These are phyloP conservation scores for Seladonia tumulorum DNA, from an alignment of 2,888 invertebrate genomes.

Conservation along the genomic window DNA sequence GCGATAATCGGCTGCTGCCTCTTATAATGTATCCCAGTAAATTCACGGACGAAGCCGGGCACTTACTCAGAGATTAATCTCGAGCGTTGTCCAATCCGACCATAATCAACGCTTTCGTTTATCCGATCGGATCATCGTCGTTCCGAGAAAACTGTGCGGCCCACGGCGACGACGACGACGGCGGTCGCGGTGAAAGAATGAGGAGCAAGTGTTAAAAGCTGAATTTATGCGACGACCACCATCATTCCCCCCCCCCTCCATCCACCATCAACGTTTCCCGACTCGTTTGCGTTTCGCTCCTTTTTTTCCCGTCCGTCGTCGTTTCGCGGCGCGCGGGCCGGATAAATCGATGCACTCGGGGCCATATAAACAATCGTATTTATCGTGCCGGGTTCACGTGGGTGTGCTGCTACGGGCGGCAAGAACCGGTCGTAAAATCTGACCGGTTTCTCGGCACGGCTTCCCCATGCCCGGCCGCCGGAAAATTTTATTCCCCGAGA, in stretches of 20 bases:
- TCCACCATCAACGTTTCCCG: not conserved
- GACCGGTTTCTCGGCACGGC: constrained; percentile 63
- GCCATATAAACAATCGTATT: constrained; percentile 62
- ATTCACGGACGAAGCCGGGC: not conserved
- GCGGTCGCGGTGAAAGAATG: constrained; percentile 15
- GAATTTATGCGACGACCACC: constrained; percentile 42
- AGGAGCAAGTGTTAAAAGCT: constrained; percentile 37
- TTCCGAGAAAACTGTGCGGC: constrained; percentile 10
- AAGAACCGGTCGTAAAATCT: constrained; percentile 72
- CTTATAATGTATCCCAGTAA: not conserved
- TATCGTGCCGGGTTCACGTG: constrained; percentile 56
- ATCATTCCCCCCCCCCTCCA: too few relatives aligned
- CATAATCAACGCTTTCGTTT: not conserved
- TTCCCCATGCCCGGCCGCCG: constrained; percentile 45
- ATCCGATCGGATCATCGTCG: not conserved
- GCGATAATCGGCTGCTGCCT: not conserved
- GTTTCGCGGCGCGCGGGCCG: constrained; percentile 1
- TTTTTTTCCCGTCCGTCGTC: not conserved
- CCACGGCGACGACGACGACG: not conserved
- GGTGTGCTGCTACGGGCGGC: constrained; percentile 58
- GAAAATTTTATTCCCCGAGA: constrained; percentile 44
- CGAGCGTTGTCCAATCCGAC: not conserved
- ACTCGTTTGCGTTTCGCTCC: constrained; percentile 19
- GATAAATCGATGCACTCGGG: constrained; percentile 52
- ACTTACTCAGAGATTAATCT: not conserved